Conservation (phyloP, 2,797 vertebrate species). For the Propithecus deckenii region DNA sequence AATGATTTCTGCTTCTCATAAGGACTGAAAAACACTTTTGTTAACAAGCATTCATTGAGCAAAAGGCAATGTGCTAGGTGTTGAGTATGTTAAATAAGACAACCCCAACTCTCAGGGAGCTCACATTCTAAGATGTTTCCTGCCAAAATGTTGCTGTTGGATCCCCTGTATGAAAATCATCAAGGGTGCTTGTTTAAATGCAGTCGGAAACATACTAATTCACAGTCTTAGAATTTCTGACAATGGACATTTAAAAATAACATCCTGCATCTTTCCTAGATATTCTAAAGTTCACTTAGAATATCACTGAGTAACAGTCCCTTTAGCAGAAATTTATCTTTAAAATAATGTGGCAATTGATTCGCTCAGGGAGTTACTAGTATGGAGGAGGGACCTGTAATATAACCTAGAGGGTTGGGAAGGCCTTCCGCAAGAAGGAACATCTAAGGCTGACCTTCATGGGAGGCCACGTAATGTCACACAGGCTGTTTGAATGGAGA, state of each 20-base stretch:
- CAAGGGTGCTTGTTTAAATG: neutral
- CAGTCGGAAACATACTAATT: neutral
- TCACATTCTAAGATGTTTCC: neutral
- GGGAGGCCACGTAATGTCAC: too few species aligned
- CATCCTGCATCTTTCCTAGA: neutral
- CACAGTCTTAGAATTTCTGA: neutral
- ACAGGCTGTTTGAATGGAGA: neutral
- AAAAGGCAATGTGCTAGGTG: neutral
- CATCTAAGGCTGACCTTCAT: neutral
- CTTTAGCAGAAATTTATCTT: neutral
- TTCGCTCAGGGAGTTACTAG: neutral
- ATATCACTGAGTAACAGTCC: neutral
- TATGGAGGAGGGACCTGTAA: neutral
- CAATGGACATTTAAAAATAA: neutral
- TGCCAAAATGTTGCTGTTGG: neutral
- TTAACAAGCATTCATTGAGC: slow-evolving; percentile 44
- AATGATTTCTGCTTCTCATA: neutral
- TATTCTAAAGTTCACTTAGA: neutral
- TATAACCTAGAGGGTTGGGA: accelerated
- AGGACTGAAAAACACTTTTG: neutral
- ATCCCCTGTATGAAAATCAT: neutral
- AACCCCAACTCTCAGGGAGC: neutral
- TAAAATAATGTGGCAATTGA: neutral
- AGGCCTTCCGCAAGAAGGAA: neutral
- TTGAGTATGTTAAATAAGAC: neutral